Evolutionary conservation across 2,797 vertebrate species (phyloP).

Genomic region (Margarornis squamiger): DNA sequence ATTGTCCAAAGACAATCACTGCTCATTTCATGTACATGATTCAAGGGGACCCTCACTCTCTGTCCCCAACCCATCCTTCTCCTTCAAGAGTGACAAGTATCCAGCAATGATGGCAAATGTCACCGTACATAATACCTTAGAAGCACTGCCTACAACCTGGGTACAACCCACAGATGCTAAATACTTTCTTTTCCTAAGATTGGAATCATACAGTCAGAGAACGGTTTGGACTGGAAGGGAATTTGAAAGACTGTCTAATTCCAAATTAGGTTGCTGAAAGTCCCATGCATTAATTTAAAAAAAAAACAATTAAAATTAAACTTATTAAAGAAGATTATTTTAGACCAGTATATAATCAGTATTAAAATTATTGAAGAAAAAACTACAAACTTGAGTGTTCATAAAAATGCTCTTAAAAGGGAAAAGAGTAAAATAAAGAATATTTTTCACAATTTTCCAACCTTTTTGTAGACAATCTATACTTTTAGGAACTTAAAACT

Average conservation of each 20-base stretch:
- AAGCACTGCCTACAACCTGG: neutral
- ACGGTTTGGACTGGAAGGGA: neutral
- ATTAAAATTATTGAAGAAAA: neutral
- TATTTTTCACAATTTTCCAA: neutral
- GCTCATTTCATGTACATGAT: neutral
- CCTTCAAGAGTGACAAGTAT: neutral
- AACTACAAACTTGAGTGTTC: neutral
- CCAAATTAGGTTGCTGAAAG: neutral
- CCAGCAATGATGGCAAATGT: fast-evolving
- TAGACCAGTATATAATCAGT: neutral
- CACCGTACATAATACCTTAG: neutral
- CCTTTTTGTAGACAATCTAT: neutral
- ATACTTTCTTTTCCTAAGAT: neutral
- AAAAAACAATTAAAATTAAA: neutral
- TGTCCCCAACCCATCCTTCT: fast-evolving
- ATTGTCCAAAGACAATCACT: neutral
- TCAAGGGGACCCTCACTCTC: neutral
- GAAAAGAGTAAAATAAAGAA: neutral
- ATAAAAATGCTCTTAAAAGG: neutral
- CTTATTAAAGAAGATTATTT: neutral
- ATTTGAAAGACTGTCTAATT: neutral
- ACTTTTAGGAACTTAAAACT: neutral
- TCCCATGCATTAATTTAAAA: neutral
- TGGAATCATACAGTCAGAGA: neutral
- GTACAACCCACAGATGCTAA: neutral